Conservation (phyloP, 2,797 vertebrate genomes). For the Rallus crepitans region DNA sequence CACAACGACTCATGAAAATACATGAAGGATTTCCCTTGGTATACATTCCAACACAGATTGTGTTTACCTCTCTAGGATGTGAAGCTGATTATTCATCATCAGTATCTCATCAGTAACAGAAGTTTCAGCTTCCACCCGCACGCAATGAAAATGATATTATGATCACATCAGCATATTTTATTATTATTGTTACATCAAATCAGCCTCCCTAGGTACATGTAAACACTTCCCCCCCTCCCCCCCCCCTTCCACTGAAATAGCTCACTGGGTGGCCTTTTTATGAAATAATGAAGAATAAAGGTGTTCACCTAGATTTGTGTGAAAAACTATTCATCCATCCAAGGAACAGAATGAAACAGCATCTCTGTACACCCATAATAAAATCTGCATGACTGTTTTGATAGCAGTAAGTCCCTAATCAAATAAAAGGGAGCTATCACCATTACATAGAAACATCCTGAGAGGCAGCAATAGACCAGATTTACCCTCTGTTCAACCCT, state of each 20-base stretch:
- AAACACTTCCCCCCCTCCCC: neutral
- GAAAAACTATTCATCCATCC: neutral
- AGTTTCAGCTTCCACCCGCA: neutral
- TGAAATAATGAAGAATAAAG: constrained; percentile 20
- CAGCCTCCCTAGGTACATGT: neutral
- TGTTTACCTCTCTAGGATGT: constrained; percentile 20
- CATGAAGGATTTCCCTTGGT: constrained; percentile 38
- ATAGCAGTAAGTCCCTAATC: constrained; percentile 7
- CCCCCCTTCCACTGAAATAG: neutral
- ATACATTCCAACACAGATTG: constrained; percentile 9
- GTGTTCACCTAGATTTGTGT: neutral
- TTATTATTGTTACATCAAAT: constrained; percentile 35
- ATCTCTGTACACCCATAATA: constrained; percentile 11
- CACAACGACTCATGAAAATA: constrained; percentile 29
- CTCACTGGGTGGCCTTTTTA: neutral
- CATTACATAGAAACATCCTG: constrained; percentile 14
- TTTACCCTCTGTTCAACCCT: neutral
- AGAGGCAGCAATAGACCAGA: neutral
- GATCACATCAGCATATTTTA: constrained; percentile 30
- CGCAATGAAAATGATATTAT: neutral
- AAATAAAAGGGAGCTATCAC: constrained; percentile 23
- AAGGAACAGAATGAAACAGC: neutral
- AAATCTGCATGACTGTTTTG: constrained; percentile 38
- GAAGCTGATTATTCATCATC: constrained; percentile 62
- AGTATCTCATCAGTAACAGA: constrained; percentile 17